Evolutionary conservation across 2,113 vertebrate genomes (phyloP).

Genomic region (Prietella phreatophila): DNA sequence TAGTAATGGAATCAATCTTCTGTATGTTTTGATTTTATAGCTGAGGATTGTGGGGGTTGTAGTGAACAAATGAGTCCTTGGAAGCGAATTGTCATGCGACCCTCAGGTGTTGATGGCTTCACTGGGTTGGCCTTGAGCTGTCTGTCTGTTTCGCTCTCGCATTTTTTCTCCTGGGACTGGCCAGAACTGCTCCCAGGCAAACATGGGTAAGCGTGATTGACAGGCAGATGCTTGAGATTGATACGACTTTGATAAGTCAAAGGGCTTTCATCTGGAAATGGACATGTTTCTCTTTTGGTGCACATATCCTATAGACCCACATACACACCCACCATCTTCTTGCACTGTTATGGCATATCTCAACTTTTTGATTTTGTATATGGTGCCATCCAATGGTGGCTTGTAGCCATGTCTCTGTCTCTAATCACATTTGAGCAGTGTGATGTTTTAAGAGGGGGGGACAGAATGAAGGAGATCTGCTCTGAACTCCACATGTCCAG

Average conservation of each 20-base stretch:
- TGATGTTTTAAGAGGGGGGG: neutral
- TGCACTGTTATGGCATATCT: neutral
- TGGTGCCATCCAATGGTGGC: neutral
- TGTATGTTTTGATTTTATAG: conserved; percentile 29
- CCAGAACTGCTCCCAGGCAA: conserved; percentile 46
- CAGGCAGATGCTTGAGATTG: conserved; percentile 52
- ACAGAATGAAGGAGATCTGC: neutral
- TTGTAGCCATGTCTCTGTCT: neutral
- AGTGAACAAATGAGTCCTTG: conserved; percentile 40
- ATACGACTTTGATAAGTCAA: conserved; percentile 49
- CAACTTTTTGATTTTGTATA: neutral
- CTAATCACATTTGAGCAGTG: neutral
- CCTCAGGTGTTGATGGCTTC: conserved; percentile 50
- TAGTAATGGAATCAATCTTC: conserved; percentile 12
- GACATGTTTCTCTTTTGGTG: conserved; percentile 28
- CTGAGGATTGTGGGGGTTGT: conserved; percentile 49
- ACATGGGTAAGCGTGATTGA: conserved; percentile 50
- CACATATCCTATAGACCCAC: conserved; percentile 5
- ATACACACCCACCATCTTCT: neutral
- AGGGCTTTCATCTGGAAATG: conserved; percentile 52
- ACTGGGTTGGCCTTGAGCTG: conserved; percentile 50
- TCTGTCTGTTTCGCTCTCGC: conserved; percentile 39
- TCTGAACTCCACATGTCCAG: neutral
- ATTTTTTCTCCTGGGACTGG: conserved; percentile 40
- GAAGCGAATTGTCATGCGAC: conserved; percentile 40